Conservation (phyloP, 2,113 vertebrate species). For the Cynopterus brachyotis region DNA sequence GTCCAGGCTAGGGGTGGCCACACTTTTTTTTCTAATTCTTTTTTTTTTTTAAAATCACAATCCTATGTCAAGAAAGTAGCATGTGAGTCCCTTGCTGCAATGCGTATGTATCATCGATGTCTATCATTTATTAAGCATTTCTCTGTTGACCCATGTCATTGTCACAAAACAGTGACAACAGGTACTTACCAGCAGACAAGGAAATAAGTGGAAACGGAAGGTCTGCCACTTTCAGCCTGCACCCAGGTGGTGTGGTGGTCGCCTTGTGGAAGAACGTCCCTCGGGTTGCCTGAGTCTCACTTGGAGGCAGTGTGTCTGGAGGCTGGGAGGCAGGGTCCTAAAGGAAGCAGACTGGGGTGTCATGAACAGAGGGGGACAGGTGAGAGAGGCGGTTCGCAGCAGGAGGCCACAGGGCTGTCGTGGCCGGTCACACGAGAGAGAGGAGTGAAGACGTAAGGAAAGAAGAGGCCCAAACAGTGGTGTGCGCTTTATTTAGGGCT, state of each 20-base stretch:
- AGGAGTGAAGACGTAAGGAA: rapidly evolving
- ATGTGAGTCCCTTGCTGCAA: not conserved
- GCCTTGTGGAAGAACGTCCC: rapidly evolving
- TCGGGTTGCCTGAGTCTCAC: rapidly evolving
- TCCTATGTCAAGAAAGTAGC: not conserved
- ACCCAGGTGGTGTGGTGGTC: rapidly evolving
- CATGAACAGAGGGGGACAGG: not conserved
- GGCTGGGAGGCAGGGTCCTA: rapidly evolving
- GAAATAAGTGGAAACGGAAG: not conserved
- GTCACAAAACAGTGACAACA: not conserved
- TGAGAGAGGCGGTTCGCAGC: not conserved
- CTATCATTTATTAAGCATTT: not conserved
- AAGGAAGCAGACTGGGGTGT: rapidly evolving
- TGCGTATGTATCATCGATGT: not conserved
- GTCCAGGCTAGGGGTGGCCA: not conserved
- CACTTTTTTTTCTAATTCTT: not conserved
- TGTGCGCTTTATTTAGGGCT: not conserved
- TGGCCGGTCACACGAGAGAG: not conserved
- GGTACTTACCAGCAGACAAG: not conserved
- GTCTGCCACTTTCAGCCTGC: rapidly evolving
- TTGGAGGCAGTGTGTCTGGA: not conserved
- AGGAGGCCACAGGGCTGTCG: rapidly evolving
- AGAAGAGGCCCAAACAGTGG: not conserved
- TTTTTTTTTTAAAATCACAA: not conserved
- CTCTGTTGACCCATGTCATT: not conserved